Evolutionary conservation across 2,113 vertebrate species (phyloP), one percentile per base, ranked within the genome.

Genomic region (Callithrix jacchus): DNA sequence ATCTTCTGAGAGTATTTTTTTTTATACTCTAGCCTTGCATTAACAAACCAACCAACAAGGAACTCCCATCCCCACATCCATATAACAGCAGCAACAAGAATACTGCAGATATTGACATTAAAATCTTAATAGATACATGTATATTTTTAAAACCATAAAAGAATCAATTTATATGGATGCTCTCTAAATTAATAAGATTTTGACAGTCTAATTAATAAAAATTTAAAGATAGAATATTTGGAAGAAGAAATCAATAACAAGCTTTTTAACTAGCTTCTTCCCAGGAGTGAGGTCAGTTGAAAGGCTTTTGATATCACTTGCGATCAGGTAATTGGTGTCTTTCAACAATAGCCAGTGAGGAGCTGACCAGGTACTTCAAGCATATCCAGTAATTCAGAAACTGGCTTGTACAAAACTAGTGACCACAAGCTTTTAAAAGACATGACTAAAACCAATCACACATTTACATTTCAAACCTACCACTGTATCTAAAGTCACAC

Each of bases 191-290:
- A 91, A 73, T 2, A 85, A 74, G 61, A 71, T 61, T 95, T 30
- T 90, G 77, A 90, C 13, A 37, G 23, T 92, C 14, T 96, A 92
- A 90, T 81, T 96, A 89, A 95, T 85, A 91, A 87, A 95, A 58
- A 1, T 77, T 77, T 20, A 66, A 92, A 85, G 58, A 47, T 2
- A 93, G 58, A 89, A 9, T 90, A 81, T 87, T 96, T 93, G 56
- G 40, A 73, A 88, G 47, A 77, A 64, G 27, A 0, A 32, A 81
- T 94, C 90, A 74, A 85, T 96, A 81, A n/a, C 12, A 40, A 92
- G 13, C 21, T 93, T 95, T 94, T 89, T 40, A 68, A 84, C 45
- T 49, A 64, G 70, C 32, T 92, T 23, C n/a, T 37, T 83, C 68
- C 47, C 66, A 87, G 73, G 68, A 81, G 12, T 37, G 35, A 90